phyloP scores from a whole-genome alignment of 2,113 vertebrate species.

The Zapornia atra region DNA sequence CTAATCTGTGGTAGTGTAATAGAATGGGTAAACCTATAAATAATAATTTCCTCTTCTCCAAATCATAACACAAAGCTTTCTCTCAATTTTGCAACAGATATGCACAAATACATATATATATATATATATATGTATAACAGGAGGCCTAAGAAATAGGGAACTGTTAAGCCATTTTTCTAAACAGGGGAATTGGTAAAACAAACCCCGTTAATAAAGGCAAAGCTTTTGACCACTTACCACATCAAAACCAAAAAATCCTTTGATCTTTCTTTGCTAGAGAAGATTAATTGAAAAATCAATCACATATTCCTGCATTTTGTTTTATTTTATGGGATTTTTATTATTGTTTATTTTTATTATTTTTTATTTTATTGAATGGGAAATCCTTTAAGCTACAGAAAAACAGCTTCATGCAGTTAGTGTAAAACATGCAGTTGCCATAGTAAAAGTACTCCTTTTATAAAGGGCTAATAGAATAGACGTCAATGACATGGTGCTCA shows the following conservation, averaged over 20 bases:
- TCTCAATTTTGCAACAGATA: background rate
- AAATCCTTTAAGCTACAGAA: background rate
- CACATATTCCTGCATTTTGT: background rate
- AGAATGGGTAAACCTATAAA: background rate
- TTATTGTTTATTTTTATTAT: too few species aligned
- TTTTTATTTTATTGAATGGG: background rate
- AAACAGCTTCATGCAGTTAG: background rate
- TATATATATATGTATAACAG: background rate
- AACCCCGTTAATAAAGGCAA: background rate
- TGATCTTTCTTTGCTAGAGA: background rate
- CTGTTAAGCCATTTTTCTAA: background rate
- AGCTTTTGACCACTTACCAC: background rate
- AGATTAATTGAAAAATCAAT: background rate
- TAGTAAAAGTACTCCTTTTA: background rate
- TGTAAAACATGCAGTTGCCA: background rate
- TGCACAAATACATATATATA: rapidly evolving
- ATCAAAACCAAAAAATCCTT: background rate
- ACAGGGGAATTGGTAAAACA: background rate
- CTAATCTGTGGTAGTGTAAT: background rate
- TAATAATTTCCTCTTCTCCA: background rate
- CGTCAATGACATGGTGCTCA: rapidly evolving
- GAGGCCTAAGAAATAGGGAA: background rate
- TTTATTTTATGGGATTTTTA: background rate
- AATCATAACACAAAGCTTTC: background rate
- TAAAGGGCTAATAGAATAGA: background rate